Evolutionary conservation across 2,888 invertebrate genomes (phyloP).

Genomic region (Phymatocera aterrima): DNA sequence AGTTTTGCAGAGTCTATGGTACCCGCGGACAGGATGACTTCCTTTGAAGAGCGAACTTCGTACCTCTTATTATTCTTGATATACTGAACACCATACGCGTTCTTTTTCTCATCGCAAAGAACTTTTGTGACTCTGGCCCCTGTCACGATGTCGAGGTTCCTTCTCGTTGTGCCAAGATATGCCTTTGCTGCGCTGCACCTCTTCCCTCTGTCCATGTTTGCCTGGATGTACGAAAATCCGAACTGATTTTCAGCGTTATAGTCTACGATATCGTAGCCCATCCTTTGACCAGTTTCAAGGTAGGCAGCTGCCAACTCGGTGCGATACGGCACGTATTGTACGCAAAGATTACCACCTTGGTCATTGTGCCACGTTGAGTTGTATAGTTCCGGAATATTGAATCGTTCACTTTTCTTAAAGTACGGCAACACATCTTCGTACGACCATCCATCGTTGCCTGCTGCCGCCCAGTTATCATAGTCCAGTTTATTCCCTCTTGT

Average conservation of each 20-base stretch:
- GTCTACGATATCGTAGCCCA: constrained; percentile 72
- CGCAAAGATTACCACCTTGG: constrained; percentile 77
- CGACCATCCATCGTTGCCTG: constrained; percentile 75
- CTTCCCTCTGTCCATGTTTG: constrained; percentile 75
- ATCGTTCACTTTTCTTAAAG: constrained; percentile 74
- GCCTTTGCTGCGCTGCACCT: constrained; percentile 77
- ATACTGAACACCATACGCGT: constrained; percentile 68
- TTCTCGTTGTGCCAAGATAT: constrained; percentile 75
- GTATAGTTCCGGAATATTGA: constrained; percentile 77
- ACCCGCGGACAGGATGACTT: constrained; percentile 82
- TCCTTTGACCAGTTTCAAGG: constrained; percentile 68
- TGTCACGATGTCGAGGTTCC: constrained; percentile 68
- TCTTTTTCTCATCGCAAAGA: constrained; percentile 63
- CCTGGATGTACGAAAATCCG: constrained; percentile 77
- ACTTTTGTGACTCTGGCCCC: constrained; percentile 65
- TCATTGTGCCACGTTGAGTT: constrained; percentile 75
- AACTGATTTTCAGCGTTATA: constrained; percentile 75
- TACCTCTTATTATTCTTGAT: constrained; percentile 78
- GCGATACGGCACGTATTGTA: constrained; percentile 77
- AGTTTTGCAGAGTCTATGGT: constrained; percentile 89
- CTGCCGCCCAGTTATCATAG: constrained; percentile 75
- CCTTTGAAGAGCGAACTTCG: constrained; percentile 77
- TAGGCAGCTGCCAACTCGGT: constrained; percentile 76
- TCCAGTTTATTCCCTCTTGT: constrained; percentile 76
- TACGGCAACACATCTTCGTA: constrained; percentile 71